Evolutionary conservation across 2,113 vertebrate species (phyloP).

Genomic region (Stegastes partitus): DNA sequence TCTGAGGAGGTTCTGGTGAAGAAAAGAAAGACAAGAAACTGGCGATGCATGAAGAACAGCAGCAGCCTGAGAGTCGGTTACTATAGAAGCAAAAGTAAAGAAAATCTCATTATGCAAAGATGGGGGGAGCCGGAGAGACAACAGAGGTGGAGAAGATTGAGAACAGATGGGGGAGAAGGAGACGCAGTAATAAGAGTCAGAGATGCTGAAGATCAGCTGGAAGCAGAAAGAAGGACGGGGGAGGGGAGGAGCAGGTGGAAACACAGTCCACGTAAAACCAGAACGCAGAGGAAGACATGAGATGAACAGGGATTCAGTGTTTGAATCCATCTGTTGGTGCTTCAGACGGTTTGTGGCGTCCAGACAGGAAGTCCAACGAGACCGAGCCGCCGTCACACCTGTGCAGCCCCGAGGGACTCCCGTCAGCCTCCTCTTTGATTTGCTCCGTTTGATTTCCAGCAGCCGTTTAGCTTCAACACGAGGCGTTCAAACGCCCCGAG

Average conservation of each 20-base stretch:
- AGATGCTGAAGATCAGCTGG: neutral
- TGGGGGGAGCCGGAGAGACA: no score
- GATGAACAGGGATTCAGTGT: neutral
- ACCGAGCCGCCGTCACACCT: neutral
- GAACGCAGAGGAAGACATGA: no score
- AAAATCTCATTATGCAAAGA: no score
- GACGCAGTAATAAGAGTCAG: neutral
- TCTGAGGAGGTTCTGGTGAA: no score
- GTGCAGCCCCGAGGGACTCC: neutral
- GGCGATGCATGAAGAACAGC: no score
- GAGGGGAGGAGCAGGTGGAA: neutral
- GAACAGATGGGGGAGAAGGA: neutral
- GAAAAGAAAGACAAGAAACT: no score
- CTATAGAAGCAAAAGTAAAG: no score
- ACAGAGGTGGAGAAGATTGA: neutral
- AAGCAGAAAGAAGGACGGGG: no score
- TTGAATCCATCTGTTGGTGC: no score
- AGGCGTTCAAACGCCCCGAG: slow-evolving; percentile 14
- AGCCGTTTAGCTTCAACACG: slow-evolving; percentile 26
- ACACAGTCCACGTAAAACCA: no score
- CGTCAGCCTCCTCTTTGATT: slow-evolving; percentile 20
- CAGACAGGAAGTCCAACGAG: slow-evolving; percentile 21
- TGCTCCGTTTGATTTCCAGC: slow-evolving; percentile 15
- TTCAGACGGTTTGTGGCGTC: neutral
- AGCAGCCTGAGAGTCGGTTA: no score